phyloP scores from a whole-genome alignment of 2,888 invertebrate genomes.

The Elegia similella region DNA sequence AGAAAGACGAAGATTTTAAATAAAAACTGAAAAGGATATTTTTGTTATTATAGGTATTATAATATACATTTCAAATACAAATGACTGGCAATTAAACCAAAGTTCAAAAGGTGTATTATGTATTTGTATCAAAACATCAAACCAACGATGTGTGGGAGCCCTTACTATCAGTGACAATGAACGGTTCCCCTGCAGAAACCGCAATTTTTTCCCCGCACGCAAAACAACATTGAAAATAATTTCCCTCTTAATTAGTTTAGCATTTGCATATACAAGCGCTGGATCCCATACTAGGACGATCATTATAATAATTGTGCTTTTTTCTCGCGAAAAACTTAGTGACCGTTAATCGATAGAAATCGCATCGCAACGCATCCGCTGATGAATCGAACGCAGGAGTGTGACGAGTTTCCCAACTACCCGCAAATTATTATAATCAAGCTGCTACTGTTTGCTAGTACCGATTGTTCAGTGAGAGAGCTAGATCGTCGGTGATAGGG shows the following conservation, averaged over 20 bases:
- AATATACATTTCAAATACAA: no score
- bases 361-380: slow-evolving; percentile 71
- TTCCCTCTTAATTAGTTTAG: slow-evolving; percentile 73
- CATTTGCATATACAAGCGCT: slow-evolving; percentile 74
- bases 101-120: no score
- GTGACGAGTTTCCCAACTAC: slow-evolving; percentile 68
- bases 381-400: slow-evolving; percentile 74
- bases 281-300: slow-evolving; percentile 74
- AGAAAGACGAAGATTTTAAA: no score
- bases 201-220: slow-evolving; percentile 59
- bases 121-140: no score
- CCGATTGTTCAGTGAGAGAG: slow-evolving; percentile 64
- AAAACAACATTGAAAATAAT: slow-evolving; percentile 65
- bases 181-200: slow-evolving; percentile 47
- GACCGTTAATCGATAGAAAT: slow-evolving; percentile 73
- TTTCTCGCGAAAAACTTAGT: slow-evolving; percentile 72
- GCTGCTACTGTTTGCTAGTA: slow-evolving; percentile 63
- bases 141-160: not conserved
- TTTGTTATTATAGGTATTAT: no score
- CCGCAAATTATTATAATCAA: slow-evolving; percentile 62
- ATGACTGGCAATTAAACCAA: no score
- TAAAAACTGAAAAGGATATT: no score
- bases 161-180: slow-evolving; percentile 51
- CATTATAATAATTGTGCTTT: slow-evolving; percentile 76
- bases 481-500: slow-evolving; percentile 71